Evolutionary conservation across 2,888 invertebrate species (phyloP), one percentile per base, ranked within the genome.

Genomic region (Amblyjoppa fuscipennis): DNA sequence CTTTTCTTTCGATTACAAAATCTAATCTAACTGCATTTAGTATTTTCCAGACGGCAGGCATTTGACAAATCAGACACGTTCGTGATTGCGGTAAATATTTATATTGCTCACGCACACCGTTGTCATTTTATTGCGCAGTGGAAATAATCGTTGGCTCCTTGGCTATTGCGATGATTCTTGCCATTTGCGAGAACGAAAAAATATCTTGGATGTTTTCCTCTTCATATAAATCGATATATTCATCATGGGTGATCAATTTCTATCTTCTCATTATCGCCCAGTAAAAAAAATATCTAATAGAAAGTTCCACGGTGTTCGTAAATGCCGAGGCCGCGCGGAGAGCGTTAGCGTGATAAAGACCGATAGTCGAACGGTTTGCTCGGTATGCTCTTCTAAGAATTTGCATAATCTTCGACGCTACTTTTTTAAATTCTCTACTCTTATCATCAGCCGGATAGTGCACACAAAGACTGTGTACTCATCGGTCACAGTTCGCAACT

Each of bases 401-500:
- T 49, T 64, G 49, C 75, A 75, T 75, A 61, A 64, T 75, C 45
- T 49, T 49, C 45, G 25, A 75, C 13, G 49, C 49, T 1, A 31
- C 49, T 75, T 75, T 31, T 2, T 4, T 3, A 59, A 13, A 59
- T 59, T 28, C 25, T 59, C 9, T 7, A 34, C 16, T 51, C 45
- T 75, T 49, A 75, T 64, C 64, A n/a, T 64, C 45, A 61, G 49
- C 61, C 45, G 11, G 31, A 59, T 31, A 45, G 31, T 31, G 59
- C 49, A 75, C 11, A 59, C 11, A 28, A 49, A 34, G 49, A 75
- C n/a, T 61, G 45, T 68, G 31, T 34, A 64, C 45, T 73, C 61
- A 13, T 77, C 53, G 45, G 64, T 56, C 66, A 73, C 28, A 81
- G 75, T 81, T 41, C 25, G 34, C 41, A 59, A 38, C 66, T 20